Evolutionary conservation across 2,888 invertebrate species (phyloP).

Genomic region (Oasisia sp.): DNA sequence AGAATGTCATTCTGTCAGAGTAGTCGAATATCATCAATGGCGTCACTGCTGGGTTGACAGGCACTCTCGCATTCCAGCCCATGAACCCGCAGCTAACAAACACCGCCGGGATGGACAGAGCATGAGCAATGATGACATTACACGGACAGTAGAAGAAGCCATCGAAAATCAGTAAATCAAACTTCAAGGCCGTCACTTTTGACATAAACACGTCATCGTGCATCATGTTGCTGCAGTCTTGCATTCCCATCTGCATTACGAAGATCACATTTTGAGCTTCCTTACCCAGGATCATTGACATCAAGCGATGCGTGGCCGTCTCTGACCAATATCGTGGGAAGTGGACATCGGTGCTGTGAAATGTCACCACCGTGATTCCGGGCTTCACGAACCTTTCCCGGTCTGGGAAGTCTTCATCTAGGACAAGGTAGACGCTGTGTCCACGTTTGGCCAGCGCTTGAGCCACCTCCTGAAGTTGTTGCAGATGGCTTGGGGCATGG

Average conservation of each 20-base stretch:
- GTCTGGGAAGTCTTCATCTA: not conserved
- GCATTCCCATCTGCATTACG: not conserved
- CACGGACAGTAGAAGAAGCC: slow-evolving; percentile 7
- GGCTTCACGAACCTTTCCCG: not conserved
- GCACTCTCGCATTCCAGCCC: slow-evolving; percentile 20
- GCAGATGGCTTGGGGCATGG: not conserved
- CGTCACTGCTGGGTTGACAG: slow-evolving; percentile 17
- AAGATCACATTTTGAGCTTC: not conserved
- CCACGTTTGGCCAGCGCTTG: not conserved
- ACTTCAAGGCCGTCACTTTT: slow-evolving; percentile 17
- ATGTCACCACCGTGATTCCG: not conserved
- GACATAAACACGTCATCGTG: slow-evolving; percentile 17
- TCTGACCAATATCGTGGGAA: not conserved
- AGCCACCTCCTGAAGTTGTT: not conserved
- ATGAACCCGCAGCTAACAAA: not conserved
- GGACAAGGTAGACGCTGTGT: not conserved
- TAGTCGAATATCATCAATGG: not conserved
- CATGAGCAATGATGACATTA: slow-evolving; percentile 22
- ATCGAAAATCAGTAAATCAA: slow-evolving; percentile 38
- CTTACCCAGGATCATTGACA: not conserved
- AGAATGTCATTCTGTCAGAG: not conserved
- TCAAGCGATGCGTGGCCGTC: not conserved
- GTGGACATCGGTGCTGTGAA: not conserved
- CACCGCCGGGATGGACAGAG: slow-evolving; percentile 35
- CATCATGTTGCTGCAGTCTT: slow-evolving; percentile 28